Conservation (phyloP, 2,113 vertebrate species). For the Poecile atricapillus region DNA sequence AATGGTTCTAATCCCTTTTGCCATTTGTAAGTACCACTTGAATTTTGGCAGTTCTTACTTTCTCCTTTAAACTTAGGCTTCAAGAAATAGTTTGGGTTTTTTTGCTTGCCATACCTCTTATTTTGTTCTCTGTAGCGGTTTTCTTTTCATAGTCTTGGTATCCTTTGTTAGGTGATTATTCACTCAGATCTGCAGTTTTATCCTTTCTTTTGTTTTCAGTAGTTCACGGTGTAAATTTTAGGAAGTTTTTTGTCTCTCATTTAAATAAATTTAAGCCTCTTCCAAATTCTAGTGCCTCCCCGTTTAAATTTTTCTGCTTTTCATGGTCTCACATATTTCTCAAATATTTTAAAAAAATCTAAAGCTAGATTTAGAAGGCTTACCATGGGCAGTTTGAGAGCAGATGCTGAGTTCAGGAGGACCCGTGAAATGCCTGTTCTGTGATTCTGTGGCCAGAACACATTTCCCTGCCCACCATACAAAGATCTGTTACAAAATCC, state of each 20-base stretch:
- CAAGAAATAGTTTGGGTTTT: not conserved
- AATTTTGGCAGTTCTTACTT: not conserved
- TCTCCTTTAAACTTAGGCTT: not conserved
- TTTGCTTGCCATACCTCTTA: not conserved
- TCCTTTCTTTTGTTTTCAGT: not conserved
- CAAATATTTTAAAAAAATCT: not conserved
- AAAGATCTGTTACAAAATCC: not conserved
- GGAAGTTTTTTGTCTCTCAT: not conserved
- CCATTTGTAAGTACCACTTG: not conserved
- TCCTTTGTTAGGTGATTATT: not conserved
- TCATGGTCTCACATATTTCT: not conserved
- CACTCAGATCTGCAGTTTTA: not conserved
- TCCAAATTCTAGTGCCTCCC: not conserved
- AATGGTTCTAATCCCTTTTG: not conserved
- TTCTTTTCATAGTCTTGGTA: not conserved
- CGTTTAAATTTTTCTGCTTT: not conserved
- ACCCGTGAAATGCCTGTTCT: not conserved
- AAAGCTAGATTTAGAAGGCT: not conserved
- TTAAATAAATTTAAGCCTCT: not conserved
- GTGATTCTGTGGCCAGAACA: not conserved
- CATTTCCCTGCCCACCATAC: not conserved
- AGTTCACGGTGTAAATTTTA: not conserved
- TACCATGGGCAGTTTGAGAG: not conserved
- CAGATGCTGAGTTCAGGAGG: not conserved
- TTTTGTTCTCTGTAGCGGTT: not conserved